Conservation (phyloP, 2,113 vertebrate species). For the Chlorodrepanis virens region DNA sequence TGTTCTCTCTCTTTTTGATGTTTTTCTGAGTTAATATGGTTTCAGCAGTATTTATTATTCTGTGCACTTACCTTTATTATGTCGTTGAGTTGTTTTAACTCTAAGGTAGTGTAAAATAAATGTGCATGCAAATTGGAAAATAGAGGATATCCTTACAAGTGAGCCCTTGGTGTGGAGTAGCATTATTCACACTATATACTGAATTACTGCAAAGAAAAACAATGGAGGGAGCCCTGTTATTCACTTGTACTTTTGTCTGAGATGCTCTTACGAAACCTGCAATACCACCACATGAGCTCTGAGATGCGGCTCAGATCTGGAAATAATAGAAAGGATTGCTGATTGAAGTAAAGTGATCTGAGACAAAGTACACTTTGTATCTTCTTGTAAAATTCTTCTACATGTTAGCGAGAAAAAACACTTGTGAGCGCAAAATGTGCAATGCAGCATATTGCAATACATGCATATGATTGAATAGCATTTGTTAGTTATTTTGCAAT, state of each 20-base stretch:
- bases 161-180: neutral
- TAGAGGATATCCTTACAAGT: neutral
- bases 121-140: neutral
- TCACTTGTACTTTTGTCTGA: neutral
- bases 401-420: neutral
- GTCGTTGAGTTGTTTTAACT: neutral
- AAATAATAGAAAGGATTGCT: neutral
- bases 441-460: neutral
- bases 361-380: neutral
- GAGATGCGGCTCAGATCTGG: neutral
- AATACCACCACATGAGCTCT: neutral
- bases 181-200: neutral
- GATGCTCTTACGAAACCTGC: neutral
- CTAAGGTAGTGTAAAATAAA: neutral
- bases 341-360: neutral
- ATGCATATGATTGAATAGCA: neutral
- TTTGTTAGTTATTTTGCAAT: neutral
- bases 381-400: neutral
- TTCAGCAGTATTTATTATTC: neutral
- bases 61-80: neutral
- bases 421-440: neutral
- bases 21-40: neutral
- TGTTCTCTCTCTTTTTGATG: neutral
- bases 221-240: neutral
- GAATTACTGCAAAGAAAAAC: neutral